A percentile compares a stretch with the other conserved stretches of the same genome.
Conservation (phyloP, 2,113 vertebrate species). For the Oryzias woworae region DNA sequence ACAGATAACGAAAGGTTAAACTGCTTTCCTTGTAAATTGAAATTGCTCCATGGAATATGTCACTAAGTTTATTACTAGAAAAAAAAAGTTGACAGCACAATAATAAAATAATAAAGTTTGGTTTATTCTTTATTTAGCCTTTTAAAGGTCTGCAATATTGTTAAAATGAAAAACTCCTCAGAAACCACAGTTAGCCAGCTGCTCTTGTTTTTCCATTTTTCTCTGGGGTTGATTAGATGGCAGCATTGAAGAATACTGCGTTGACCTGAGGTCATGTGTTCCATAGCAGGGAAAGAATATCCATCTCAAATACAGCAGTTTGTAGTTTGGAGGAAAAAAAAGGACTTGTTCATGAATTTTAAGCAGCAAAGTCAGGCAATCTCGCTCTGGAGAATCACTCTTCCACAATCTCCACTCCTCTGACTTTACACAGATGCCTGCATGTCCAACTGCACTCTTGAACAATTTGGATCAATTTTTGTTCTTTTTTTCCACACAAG, state of each 20-base stretch:
- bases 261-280: too few species aligned
- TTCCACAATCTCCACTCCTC: not conserved
- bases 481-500: not conserved
- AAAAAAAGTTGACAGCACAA: not conserved
- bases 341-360: too few species aligned
- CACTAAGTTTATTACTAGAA: not conserved
- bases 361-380: not conserved
- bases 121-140: not conserved
- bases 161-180: not conserved
- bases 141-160: not conserved
- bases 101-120: not conserved
- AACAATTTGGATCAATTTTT: conserved; percentile 6
- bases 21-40: not conserved
- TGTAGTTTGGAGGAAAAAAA: not conserved
- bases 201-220: not conserved
- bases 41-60: not conserved
- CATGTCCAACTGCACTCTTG: conserved; percentile 13
- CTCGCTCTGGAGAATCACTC: not conserved
- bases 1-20: not conserved
- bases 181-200: not conserved
- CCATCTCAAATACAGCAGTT: not conserved
- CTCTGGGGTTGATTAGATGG: too few species aligned
- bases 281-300: not conserved
- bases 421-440: not conserved
- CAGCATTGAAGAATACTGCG: too few species aligned